phyloP scores from a whole-genome alignment of 2,888 invertebrate species.

The Onthophagus sagittarius region DNA sequence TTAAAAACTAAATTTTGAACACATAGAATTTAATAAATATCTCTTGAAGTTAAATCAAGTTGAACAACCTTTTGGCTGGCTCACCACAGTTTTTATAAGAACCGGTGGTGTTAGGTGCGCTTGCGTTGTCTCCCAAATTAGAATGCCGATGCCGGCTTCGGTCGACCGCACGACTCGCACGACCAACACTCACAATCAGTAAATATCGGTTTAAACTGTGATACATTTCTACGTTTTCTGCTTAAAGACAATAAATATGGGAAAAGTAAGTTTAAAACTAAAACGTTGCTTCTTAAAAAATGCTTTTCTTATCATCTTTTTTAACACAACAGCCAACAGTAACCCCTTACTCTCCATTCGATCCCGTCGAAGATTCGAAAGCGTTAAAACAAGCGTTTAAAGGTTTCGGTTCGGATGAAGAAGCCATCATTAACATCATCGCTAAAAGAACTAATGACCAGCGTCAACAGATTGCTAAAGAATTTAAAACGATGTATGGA shows the following conservation, averaged over 20 bases:
- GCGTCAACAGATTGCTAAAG: conserved; percentile 62
- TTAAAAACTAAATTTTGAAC: too few relatives aligned
- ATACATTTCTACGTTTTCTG: too few relatives aligned
- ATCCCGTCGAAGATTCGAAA: conserved; percentile 42
- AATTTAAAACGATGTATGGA: conserved; percentile 59
- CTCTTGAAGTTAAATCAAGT: too few relatives aligned
- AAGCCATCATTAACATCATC: conserved; percentile 62
- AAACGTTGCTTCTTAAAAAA: background rate
- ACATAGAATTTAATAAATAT: too few relatives aligned
- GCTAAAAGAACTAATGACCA: conserved; percentile 62
- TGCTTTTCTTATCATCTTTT: background rate
- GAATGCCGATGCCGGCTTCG: too few relatives aligned
- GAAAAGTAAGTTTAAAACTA: background rate
- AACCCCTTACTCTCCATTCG: conserved; percentile 38
- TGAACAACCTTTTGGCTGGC: too few relatives aligned
- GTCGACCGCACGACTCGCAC: too few relatives aligned
- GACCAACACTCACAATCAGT: too few relatives aligned
- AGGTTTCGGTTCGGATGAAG: conserved; percentile 57
- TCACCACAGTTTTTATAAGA: too few relatives aligned
- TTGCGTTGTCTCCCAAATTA: too few relatives aligned
- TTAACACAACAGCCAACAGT: conserved; percentile 39
- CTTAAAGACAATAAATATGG: background rate
- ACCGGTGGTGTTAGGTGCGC: too few relatives aligned
- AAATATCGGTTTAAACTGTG: too few relatives aligned
- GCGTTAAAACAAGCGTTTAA: conserved; percentile 44